A percentile compares a stretch with the other conserved stretches of the same genome.
Evolutionary conservation across 2,113 vertebrate genomes (phyloP).

Genomic region (Tyrannus savana): DNA sequence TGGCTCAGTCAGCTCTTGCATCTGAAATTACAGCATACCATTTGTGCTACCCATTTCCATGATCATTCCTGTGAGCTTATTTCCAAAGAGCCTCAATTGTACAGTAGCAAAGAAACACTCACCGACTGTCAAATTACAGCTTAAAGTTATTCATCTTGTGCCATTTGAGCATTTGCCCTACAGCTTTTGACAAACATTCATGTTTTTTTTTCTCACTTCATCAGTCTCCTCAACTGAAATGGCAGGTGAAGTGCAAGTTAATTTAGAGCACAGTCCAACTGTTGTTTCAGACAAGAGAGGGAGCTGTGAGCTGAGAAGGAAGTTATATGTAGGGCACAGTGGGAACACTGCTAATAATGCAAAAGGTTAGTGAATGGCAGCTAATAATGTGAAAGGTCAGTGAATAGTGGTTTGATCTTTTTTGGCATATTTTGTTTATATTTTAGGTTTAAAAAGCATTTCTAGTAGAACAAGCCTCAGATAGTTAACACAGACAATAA

Average conservation of each 20-base stretch:
- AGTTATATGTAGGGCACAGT: conserved; percentile 49
- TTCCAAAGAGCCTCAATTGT: conserved; percentile 32
- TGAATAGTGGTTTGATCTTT: conserved; percentile 6
- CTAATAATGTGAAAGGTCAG: conserved; percentile 67
- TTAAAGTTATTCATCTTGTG: conserved; percentile 56
- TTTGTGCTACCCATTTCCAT: conserved; percentile 6
- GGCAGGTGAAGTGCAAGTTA: conserved; percentile 71
- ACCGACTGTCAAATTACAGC: conserved; percentile 50
- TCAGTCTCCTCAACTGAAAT: conserved; percentile 61
- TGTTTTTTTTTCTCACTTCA: conserved; percentile 64
- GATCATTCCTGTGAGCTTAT: not conserved
- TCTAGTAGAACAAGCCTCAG: not conserved
- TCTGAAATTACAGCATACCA: conserved; percentile 53
- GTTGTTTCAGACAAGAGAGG: conserved; percentile 63
- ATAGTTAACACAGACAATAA: not conserved
- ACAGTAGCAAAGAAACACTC: conserved; percentile 36
- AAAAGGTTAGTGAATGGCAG: conserved; percentile 46
- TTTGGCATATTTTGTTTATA: not conserved
- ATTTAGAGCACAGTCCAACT: conserved; percentile 63
- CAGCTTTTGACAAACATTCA: conserved; percentile 64
- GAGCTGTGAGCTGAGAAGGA: conserved; percentile 45
- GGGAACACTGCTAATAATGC: conserved; percentile 53
- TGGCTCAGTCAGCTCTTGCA: conserved; percentile 18
- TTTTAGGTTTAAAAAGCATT: not conserved
- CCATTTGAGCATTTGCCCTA: conserved; percentile 63